Evolutionary conservation across 2,113 vertebrate species (phyloP).

Genomic region (Xiphias gladius): DNA sequence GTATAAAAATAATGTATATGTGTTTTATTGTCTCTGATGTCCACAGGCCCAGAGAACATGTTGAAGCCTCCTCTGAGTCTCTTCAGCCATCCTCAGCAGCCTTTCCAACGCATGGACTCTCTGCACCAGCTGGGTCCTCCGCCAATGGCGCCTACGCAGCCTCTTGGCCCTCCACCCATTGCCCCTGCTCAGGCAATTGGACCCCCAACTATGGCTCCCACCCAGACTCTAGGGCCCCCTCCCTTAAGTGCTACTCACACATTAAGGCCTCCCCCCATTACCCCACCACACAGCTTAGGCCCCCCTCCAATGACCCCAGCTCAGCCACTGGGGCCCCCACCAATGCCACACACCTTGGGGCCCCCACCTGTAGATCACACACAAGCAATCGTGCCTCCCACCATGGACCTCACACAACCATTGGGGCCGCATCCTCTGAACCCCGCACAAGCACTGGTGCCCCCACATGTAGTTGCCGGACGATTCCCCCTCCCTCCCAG

Average conservation of each 20-base stretch:
- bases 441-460: conserved; percentile 76
- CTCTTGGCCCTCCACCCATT: conserved; percentile 73
- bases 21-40: conserved; percentile 11
- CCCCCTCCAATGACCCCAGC: conserved; percentile 66
- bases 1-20: background rate
- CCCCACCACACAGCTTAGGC: conserved; percentile 76
- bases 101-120: conserved; percentile 89
- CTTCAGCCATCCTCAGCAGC: conserved; percentile 85
- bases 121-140: conserved; percentile 78
- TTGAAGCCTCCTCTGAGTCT: conserved; percentile 79
- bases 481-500: conserved; percentile 77
- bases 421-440: conserved; percentile 67
- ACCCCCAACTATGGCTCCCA: conserved; percentile 64
- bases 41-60: conserved; percentile 83
- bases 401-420: conserved; percentile 68
- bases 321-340: conserved; percentile 69
- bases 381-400: conserved; percentile 71
- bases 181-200: conserved; percentile 71
- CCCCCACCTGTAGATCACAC: conserved; percentile 70
- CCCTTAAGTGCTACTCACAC: conserved; percentile 66
- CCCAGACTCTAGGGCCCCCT: conserved; percentile 64
- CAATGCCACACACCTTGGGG: conserved; percentile 66
- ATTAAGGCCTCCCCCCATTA: conserved; percentile 69
- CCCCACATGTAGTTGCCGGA: conserved; percentile 67
- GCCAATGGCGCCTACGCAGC: conserved; percentile 70